Conservation (phyloP, 2,113 vertebrate genomes). For the Myiozetetes cayanensis region DNA sequence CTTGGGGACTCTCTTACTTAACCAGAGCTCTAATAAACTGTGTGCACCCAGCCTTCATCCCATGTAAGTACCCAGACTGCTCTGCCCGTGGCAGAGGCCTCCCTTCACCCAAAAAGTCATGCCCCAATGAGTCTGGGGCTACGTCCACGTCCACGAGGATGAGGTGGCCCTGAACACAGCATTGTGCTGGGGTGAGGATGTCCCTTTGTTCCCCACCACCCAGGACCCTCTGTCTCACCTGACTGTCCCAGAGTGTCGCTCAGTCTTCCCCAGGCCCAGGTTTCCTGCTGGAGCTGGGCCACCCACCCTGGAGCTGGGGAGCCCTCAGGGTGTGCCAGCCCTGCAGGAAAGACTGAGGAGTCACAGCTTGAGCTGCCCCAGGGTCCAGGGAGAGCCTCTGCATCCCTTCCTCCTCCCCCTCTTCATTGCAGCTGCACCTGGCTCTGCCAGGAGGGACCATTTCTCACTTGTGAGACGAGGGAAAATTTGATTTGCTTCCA, state of each 20-base stretch:
- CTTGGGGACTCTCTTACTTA: not conserved
- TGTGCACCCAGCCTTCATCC: not conserved
- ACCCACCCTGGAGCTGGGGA: not conserved
- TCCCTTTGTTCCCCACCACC: rapidly evolving
- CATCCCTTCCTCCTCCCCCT: not conserved
- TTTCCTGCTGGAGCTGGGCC: not conserved
- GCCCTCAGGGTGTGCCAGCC: not conserved
- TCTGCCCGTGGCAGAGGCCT: not conserved
- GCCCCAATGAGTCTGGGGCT: rapidly evolving
- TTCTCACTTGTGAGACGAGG: not conserved
- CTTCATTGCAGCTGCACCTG: not conserved
- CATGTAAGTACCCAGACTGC: not conserved
- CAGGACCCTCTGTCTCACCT: not conserved
- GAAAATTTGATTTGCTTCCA: not conserved
- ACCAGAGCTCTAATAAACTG: constrained; percentile 23
- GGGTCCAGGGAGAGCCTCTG: not conserved
- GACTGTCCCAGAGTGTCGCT: not conserved
- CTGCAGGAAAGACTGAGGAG: not conserved
- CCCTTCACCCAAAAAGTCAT: not conserved
- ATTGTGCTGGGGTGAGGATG: not conserved
- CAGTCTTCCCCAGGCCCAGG: not conserved
- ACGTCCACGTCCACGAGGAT: rapidly evolving
- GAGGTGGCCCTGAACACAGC: not conserved
- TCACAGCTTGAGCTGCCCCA: rapidly evolving
- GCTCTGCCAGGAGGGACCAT: not conserved